Conservation (phyloP, 2,113 vertebrate genomes). For the Opisthocomus hoazin region DNA sequence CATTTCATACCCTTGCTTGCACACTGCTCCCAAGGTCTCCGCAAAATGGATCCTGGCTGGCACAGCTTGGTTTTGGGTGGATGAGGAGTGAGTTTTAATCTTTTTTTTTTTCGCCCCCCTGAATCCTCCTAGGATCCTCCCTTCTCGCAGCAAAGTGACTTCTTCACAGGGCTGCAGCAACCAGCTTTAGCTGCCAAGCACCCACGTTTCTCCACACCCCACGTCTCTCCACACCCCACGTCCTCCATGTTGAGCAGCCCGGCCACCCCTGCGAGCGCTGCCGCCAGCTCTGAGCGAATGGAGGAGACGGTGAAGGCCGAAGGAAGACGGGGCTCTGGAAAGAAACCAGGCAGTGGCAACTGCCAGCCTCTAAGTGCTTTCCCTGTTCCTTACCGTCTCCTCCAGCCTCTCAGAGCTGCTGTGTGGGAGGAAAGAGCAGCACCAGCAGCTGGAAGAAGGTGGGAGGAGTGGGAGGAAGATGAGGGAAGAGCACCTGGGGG, state of each 20-base stretch:
- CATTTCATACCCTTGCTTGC: neutral
- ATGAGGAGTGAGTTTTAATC: too few relatives aligned
- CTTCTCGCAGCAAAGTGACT: neutral
- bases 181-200: neutral
- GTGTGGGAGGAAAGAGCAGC: slow-evolving; percentile 61
- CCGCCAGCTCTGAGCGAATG: neutral
- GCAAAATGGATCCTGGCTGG: neutral
- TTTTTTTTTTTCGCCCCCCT: too few relatives aligned
- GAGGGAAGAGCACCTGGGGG: slow-evolving; percentile 50
- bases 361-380: slow-evolving; percentile 21
- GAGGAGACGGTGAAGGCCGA: neutral
- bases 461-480: slow-evolving; percentile 59
- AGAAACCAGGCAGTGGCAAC: slow-evolving; percentile 32
- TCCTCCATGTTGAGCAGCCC: rapidly evolving
- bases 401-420: slow-evolving; percentile 44
- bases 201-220: neutral
- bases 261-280: neutral
- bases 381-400: slow-evolving; percentile 26
- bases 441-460: slow-evolving; percentile 59
- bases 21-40: rapidly evolving
- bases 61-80: neutral
- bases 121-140: neutral
- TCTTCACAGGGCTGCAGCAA: neutral
- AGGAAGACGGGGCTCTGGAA: neutral
- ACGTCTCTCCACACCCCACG: neutral